Evolutionary conservation across 2,797 vertebrate genomes (phyloP).

Genomic region (Macropus fuliginosus): DNA sequence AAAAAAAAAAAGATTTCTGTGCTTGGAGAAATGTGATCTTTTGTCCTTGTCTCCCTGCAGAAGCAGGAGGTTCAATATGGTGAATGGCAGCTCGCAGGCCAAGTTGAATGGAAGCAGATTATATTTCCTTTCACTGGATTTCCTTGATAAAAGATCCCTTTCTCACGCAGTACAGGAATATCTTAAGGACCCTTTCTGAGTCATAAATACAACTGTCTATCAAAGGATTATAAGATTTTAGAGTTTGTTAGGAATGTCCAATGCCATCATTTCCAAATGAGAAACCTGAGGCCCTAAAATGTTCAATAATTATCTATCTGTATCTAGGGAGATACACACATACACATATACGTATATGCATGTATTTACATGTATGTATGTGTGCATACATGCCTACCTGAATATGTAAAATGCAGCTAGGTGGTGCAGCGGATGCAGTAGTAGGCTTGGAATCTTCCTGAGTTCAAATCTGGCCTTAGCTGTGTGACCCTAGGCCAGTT

Average conservation of each 20-base stretch:
- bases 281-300: background rate
- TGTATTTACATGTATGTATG: no score
- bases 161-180: background rate
- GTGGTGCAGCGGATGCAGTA: background rate
- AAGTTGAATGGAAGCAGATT: background rate
- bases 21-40: background rate
- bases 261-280: background rate
- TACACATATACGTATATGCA: background rate
- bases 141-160: background rate
- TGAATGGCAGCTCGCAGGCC: background rate
- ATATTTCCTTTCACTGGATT: background rate
- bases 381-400: background rate
- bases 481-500: background rate
- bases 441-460: background rate
- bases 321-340: no score
- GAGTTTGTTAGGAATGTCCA: background rate
- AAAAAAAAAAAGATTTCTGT: no score
- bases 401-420: background rate
- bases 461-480: background rate
- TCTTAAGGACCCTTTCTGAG: background rate
- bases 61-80: background rate
- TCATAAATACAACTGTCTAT: background rate
- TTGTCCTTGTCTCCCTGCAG: background rate
- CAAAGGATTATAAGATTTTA: background rate
- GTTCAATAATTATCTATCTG: background rate